These are phyloP conservation scores for Drosophila sturtevanti DNA, from an alignment of 1,140 invertebrate genomes.

Conservation along the genomic window DNA sequence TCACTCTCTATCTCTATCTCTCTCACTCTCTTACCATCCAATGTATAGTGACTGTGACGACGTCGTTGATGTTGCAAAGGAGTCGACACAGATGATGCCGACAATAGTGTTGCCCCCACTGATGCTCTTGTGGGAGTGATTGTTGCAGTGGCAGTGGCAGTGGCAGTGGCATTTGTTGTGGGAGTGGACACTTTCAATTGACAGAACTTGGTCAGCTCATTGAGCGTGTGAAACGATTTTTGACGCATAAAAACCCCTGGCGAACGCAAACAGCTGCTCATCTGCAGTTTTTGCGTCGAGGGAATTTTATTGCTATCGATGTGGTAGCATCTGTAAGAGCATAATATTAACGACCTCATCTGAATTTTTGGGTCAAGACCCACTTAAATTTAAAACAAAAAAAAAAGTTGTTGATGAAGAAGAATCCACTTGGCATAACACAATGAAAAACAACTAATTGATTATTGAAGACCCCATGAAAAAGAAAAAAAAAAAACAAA, in stretches of 20 bases:
- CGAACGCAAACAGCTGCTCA: conserved; percentile 75
- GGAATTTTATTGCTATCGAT: conserved; percentile 58
- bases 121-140: no score
- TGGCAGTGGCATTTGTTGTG: conserved; percentile 25
- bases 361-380: conserved; percentile 10
- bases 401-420: background rate
- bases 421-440: conserved; percentile 11
- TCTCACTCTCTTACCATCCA: conserved; percentile 64
- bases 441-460: conserved; percentile 29
- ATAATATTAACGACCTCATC: conserved; percentile 55
- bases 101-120: no score
- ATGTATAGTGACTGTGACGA: conserved; percentile 48
- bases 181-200: conserved; percentile 58
- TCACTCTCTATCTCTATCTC: conserved; percentile 12
- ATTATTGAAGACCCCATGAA: background rate
- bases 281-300: conserved; percentile 63
- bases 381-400: conserved; percentile 22
- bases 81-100: background rate
- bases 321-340: conserved; percentile 79
- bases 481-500: background rate
- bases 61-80: conserved; percentile 28
- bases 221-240: conserved; percentile 82
- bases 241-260: conserved; percentile 75
- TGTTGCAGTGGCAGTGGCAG: conserved; percentile 7
- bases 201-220: conserved; percentile 76